Evolutionary conservation across 2,888 invertebrate species (phyloP).

Genomic region (Erebia palarica): DNA sequence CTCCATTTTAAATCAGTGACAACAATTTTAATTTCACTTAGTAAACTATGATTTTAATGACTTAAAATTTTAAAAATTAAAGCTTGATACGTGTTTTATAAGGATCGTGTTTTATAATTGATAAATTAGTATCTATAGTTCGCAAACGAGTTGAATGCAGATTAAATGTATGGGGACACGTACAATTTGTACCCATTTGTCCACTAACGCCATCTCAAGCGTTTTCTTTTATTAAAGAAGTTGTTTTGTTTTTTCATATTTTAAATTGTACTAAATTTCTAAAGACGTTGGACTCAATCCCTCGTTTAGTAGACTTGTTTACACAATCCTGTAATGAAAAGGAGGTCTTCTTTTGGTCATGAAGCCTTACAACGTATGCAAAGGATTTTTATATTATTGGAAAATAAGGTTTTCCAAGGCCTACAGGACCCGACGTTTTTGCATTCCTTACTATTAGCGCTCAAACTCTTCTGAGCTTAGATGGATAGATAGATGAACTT

Average conservation of each 20-base stretch:
- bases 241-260: not conserved
- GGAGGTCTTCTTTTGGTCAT: slow-evolving; percentile 36
- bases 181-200: no score
- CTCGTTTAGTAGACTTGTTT: slow-evolving; percentile 32
- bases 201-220: not conserved
- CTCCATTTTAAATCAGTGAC: no score
- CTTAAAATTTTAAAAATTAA: no score
- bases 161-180: no score
- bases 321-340: slow-evolving; percentile 36
- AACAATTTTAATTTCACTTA: not conserved
- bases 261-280: not conserved
- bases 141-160: no score
- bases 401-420: slow-evolving; percentile 25
- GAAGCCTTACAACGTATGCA: slow-evolving; percentile 37
- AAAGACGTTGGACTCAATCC: slow-evolving; percentile 21
- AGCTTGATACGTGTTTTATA: no score
- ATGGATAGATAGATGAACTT: no score
- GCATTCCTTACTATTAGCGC: no score
- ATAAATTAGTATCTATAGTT: no score
- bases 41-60: not conserved
- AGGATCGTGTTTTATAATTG: no score
- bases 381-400: slow-evolving; percentile 29
- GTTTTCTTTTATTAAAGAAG: not conserved
- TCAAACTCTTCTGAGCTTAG: not conserved
- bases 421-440: not conserved